Evolutionary conservation across 2,797 vertebrate genomes (phyloP).

Genomic region (Leontocebus nigricollis): DNA sequence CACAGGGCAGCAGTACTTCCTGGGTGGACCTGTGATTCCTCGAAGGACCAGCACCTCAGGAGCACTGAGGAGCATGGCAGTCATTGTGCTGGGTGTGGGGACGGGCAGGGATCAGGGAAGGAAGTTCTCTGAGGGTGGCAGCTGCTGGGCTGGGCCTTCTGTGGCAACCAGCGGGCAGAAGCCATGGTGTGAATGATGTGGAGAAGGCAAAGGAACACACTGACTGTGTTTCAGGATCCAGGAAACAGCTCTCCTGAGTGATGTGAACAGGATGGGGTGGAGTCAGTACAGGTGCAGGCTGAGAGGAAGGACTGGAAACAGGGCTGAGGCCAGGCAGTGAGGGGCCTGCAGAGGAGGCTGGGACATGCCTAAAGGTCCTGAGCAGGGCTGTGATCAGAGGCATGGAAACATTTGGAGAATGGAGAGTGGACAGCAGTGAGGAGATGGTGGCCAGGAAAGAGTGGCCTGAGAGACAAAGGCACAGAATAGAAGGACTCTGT

Average conservation of each 20-base stretch:
- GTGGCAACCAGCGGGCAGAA: neutral
- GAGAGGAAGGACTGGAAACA: neutral
- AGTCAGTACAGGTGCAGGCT: fast-evolving
- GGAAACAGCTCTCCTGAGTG: neutral
- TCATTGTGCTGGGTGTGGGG: neutral
- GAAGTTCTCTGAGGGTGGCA: neutral
- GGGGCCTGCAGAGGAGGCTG: neutral
- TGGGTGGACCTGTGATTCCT: neutral
- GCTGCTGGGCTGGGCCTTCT: neutral
- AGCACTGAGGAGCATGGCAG: neutral
- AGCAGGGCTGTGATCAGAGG: neutral
- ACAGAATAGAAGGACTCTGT: neutral
- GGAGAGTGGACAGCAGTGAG: neutral
- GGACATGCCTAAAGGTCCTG: neutral
- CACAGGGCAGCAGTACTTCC: neutral
- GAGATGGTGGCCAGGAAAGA: neutral
- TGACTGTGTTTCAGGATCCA: neutral
- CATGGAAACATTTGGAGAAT: neutral
- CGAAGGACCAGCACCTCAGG: neutral
- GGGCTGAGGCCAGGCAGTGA: neutral
- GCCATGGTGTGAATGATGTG: neutral
- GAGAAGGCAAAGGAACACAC: neutral
- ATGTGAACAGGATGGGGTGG: neutral
- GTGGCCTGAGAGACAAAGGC: neutral
- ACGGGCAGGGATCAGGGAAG: neutral